Evolutionary conservation across 2,888 invertebrate genomes (phyloP).

Genomic region (Kryphioiulus occultus): DNA sequence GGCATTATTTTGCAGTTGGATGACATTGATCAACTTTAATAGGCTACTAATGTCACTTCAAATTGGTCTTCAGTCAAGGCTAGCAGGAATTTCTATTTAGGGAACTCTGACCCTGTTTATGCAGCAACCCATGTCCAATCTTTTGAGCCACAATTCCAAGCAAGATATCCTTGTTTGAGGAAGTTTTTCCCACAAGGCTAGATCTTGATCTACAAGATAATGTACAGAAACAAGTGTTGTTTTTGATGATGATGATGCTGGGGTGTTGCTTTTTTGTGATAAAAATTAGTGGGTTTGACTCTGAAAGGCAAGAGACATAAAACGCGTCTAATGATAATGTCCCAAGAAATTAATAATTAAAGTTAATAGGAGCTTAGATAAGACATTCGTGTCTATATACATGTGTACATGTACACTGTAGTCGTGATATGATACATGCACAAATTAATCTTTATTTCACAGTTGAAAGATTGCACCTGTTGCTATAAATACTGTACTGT

Average conservation of each 20-base stretch:
- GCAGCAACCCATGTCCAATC: not conserved
- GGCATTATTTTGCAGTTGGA: not conserved
- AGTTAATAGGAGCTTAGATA: no score
- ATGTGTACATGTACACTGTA: not conserved
- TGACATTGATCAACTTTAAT: conserved; percentile 32
- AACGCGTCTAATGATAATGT: no score
- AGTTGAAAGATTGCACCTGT: not conserved
- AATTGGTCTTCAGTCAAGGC: conserved; percentile 22
- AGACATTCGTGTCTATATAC: not conserved
- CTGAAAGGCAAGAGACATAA: no score
- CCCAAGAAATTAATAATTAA: no score
- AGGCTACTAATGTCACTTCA: not conserved
- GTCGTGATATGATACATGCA: not conserved
- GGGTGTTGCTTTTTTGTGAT: not conserved
- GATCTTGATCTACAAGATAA: not conserved
- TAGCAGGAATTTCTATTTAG: not conserved
- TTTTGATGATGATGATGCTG: not conserved
- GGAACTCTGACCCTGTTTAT: not conserved
- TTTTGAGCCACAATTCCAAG: not conserved
- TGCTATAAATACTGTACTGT: no score
- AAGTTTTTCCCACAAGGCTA: not conserved
- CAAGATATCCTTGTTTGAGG: not conserved
- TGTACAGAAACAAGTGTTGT: not conserved
- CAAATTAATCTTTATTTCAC: not conserved
- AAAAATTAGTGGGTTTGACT: no score